Evolutionary conservation across 2,113 vertebrate genomes (phyloP).

Genomic region (Okapia johnstoni): DNA sequence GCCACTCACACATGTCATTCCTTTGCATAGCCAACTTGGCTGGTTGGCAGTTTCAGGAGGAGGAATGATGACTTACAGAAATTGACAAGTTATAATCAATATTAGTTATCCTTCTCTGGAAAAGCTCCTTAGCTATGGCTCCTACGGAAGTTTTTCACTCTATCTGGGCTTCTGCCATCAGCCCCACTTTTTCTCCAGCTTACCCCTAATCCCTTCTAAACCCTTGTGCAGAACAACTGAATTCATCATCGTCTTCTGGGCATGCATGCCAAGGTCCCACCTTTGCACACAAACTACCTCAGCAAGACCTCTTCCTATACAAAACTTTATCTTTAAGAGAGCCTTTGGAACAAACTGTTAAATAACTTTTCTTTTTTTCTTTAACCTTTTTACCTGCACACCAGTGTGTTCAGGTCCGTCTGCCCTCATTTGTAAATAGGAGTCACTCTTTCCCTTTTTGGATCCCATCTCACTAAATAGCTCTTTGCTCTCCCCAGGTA

Average conservation of each 20-base stretch:
- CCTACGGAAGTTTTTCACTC: background rate
- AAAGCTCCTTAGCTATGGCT: background rate
- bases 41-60: background rate
- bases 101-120: background rate
- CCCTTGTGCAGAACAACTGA: fast-evolving
- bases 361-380: background rate
- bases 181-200: background rate
- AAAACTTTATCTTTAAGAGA: background rate
- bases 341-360: background rate
- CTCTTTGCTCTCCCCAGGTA: conserved; percentile 9
- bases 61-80: background rate
- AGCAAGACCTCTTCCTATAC: background rate
- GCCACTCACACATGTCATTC: background rate
- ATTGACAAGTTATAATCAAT: background rate
- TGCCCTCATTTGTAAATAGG: background rate
- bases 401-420: background rate
- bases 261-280: background rate
- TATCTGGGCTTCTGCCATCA: background rate
- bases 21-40: background rate
- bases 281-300: background rate
- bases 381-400: background rate
- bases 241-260: background rate
- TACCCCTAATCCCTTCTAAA: background rate
- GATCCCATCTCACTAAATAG: background rate
- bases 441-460: background rate